Base-by-base conservation (phyloP, 2,797 vertebrate genomes). In the Brachyrhaphis roseni region DNA sequence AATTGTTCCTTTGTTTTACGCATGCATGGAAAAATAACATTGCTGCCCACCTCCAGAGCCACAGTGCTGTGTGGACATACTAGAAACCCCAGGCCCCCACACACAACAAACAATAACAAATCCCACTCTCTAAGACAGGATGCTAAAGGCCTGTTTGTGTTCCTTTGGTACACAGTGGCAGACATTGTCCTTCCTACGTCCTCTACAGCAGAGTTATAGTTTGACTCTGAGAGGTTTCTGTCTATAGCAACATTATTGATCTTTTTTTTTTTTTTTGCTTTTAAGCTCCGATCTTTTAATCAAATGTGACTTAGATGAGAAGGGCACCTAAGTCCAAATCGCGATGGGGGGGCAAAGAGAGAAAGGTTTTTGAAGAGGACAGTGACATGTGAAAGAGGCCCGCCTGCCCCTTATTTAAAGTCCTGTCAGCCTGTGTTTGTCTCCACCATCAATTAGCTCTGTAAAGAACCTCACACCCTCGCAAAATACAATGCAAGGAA, bases 401-500 rank as follows among this genome's bases (percentile, higher is more conserved):
- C 4, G 68, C 68, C 79, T 76, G 81, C 82, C 82, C 79, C 82
- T 36, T 85, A 87, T 92, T 89, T 85, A 91, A 92, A 91, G 83
- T 83, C 84, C 86, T 89, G 91, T 91, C 94, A 90, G 84, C 31
- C 84, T 72, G 77, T 92, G 87, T 93, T 94, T 94, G 91, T 91
- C 84, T 92, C 83, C 70, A 53, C 83, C 89, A 87, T 94, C 90
- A 93, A 94, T 93, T 92, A 94, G 78, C 81, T 77, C 68, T 66
- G 79, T 88, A 83, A 90, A 90, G 91, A 90, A 88, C 82, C 82
- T 89, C 80, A 87, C 90, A 82, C 93, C 93, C 92, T 93, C 82
- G 80, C 77, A 81, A 87, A 87, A 88, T 81, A 95, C 94, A 95
- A 94, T 94, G 82, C 77, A 26, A 91, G 92, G 94, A 95, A 95